A percentile compares a stretch with the other conserved stretches of the same genome.
Conservation (phyloP, 2,888 invertebrate species). For the Phalera bucephala region DNA sequence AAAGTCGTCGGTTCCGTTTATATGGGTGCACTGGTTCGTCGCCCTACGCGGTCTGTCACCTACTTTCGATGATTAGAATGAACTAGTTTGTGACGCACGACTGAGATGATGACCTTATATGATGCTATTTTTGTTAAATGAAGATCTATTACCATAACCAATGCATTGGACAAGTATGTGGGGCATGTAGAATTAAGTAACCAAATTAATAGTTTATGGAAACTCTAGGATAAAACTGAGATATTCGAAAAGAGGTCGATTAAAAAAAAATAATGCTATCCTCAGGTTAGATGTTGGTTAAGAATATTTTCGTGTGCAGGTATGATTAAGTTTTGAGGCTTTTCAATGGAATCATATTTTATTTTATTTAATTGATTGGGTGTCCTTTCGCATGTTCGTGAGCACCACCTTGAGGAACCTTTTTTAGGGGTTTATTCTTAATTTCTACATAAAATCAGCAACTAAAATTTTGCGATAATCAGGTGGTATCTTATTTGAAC, state of each 20-base stretch:
- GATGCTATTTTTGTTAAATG: conserved; percentile 48
- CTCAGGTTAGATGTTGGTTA: too few species aligned
- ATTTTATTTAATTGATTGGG: too few species aligned
- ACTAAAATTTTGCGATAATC: too few species aligned
- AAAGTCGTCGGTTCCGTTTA: conserved; percentile 51
- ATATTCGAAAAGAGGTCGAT: too few species aligned
- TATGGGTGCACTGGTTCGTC: conserved; percentile 70
- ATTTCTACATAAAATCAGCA: too few species aligned
- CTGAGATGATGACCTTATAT: conserved; percentile 36
- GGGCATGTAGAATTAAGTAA: not conserved
- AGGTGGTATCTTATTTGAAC: too few species aligned
- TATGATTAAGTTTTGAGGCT: too few species aligned
- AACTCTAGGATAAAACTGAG: not conserved
- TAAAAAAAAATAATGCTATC: too few species aligned
- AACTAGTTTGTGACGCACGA: conserved; percentile 42
- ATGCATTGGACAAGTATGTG: not conserved
- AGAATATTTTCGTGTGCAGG: too few species aligned
- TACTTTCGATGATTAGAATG: conserved; percentile 61
- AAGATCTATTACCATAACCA: not conserved
- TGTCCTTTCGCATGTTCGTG: not conserved
- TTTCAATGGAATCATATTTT: too few species aligned
- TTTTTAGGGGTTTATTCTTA: not conserved
- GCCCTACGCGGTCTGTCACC: conserved; percentile 58
- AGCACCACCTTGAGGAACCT: not conserved
- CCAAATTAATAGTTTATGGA: too few species aligned